Conservation (phyloP, 2,888 invertebrate genomes). For the Drosophila incognita region DNA sequence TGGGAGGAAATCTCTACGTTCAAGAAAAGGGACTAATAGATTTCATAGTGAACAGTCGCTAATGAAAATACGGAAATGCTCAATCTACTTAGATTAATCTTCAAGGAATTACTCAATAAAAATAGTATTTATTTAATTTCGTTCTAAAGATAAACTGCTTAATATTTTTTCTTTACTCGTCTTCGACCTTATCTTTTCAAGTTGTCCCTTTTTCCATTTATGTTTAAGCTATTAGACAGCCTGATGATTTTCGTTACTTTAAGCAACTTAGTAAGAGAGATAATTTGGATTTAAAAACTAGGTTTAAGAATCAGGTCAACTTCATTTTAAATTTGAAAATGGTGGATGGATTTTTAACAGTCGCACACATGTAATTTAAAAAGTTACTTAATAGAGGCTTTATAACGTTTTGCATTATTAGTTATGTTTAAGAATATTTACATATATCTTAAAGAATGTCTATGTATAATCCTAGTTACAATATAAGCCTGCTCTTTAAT, state of each 20-base stretch:
- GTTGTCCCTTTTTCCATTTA: accelerated
- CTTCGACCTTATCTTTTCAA: not conserved
- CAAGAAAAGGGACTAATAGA: not conserved
- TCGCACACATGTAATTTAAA: not conserved
- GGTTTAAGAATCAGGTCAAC: not conserved
- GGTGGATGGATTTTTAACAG: not conserved
- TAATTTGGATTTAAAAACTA: not conserved
- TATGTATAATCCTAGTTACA: constrained; percentile 20
- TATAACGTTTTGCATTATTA: constrained; percentile 21
- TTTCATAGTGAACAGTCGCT: not conserved
- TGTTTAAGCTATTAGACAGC: not conserved
- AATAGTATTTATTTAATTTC: not conserved
- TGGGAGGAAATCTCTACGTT: not conserved
- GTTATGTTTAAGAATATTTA: constrained; percentile 43
- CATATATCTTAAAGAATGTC: constrained; percentile 4
- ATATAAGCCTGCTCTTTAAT: constrained; percentile 20
- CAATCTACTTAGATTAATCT: not conserved
- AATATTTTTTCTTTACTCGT: not conserved
- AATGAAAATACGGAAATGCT: not conserved
- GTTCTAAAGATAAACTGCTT: not conserved
- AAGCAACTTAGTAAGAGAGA: not conserved
- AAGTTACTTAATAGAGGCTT: not conserved
- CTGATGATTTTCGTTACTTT: not conserved
- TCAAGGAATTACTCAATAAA: not conserved
- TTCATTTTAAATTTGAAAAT: not conserved